These are phyloP conservation scores for cat (Felis catus) DNA, from an alignment of 2,113 vertebrate species.

Conservation along the genomic window DNA sequence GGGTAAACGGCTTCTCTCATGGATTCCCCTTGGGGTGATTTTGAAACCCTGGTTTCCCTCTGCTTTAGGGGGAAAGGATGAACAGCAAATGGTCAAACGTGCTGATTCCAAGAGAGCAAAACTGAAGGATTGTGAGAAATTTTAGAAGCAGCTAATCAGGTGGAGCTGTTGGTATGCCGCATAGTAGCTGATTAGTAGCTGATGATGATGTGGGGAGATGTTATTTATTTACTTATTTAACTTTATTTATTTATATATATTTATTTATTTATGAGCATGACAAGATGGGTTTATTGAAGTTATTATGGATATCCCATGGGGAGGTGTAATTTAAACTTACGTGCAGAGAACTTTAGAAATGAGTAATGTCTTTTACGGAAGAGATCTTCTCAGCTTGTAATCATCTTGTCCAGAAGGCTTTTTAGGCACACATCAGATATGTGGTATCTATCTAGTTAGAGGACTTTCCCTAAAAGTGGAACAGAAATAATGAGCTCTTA, in stretches of 20 bases:
- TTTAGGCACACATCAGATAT: neutral
- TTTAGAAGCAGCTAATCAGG: neutral
- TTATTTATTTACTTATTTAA: neutral
- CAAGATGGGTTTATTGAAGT: too few species aligned
- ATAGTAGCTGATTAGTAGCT: neutral
- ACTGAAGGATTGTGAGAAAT: conserved; percentile 39
- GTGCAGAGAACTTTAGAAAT: neutral
- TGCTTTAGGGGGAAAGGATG: neutral
- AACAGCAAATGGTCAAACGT: conserved; percentile 3
- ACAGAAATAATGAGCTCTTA: neutral
- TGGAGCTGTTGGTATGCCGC: neutral
- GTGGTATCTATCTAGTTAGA: neutral
- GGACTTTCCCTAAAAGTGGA: neutral
- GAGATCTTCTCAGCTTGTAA: neutral
- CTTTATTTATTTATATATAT: too few species aligned
- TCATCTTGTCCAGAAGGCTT: neutral
- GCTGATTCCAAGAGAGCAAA: neutral
- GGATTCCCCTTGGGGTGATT: neutral
- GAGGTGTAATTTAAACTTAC: neutral
- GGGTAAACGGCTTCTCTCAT: neutral
- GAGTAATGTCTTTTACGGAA: neutral
- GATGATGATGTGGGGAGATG: neutral
- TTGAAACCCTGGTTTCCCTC: conserved; percentile 1
- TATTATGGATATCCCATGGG: too few species aligned
- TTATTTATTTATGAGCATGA: too few species aligned